These are phyloP conservation scores for Rhinolophus sinicus DNA, from an alignment of 2,113 vertebrate genomes.

Conservation along the genomic window DNA sequence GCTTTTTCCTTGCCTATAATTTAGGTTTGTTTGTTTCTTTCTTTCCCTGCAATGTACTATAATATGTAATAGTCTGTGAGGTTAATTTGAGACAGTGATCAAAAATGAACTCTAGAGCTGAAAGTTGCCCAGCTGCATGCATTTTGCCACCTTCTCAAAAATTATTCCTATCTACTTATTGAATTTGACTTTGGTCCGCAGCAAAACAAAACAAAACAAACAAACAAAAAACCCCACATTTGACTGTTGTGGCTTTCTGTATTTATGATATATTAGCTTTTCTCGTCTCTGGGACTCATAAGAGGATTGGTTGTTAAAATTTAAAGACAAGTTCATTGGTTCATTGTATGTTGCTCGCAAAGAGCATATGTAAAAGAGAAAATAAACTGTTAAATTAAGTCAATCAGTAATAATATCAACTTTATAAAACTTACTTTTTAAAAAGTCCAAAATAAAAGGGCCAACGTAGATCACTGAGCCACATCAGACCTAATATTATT, in stretches of 20 bases:
- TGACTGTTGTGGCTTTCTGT: not conserved
- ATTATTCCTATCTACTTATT: not conserved
- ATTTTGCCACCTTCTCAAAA: not conserved
- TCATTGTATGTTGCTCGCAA: not conserved
- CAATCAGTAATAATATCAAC: not conserved
- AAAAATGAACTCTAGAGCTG: not conserved
- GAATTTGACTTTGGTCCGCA: not conserved
- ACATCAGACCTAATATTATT: not conserved
- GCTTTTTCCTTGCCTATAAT: not conserved
- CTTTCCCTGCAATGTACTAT: not conserved
- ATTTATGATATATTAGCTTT: not conserved
- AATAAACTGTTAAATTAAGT: not conserved
- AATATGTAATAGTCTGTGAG: not conserved
- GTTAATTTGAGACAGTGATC: not conserved
- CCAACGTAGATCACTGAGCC: not conserved
- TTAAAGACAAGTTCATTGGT: not conserved
- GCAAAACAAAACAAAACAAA: not conserved
- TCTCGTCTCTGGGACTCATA: not conserved
- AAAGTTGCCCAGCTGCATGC: not conserved
- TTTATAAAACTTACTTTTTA: not conserved
- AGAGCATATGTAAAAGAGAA: not conserved
- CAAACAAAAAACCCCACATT: not conserved
- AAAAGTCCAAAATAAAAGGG: not conserved
- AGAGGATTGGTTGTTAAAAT: not conserved
- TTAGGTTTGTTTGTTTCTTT: not conserved